These are phyloP conservation scores for Hypercompe scribonia DNA, from an alignment of 2,888 invertebrate species.

Conservation along the genomic window DNA sequence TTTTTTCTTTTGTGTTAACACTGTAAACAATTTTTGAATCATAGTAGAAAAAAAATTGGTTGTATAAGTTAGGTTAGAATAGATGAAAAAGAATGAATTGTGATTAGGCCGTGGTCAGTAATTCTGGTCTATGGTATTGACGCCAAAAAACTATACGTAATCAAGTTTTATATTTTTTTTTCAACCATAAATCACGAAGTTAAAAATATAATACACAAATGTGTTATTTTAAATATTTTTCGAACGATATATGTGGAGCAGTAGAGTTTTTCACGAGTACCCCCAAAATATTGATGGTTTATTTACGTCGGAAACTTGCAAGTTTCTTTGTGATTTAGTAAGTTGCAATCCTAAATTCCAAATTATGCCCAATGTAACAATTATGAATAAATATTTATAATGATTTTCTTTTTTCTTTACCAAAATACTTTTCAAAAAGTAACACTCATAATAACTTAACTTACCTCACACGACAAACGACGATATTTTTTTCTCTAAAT, in stretches of 20 bases:
- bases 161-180: slow-evolving; percentile 28
- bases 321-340: slow-evolving; percentile 48
- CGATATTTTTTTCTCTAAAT: too few species aligned
- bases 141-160: slow-evolving; percentile 31
- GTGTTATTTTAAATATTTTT: slow-evolving; percentile 23
- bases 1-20: slow-evolving; percentile 37
- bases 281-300: slow-evolving; percentile 34
- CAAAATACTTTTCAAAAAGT: background rate
- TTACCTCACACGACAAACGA: background rate
- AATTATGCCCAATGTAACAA: slow-evolving; percentile 83
- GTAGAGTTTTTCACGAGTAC: slow-evolving; percentile 51
- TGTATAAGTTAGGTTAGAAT: slow-evolving; percentile 11
- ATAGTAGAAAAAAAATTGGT: slow-evolving; percentile 7
- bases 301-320: slow-evolving; percentile 37
- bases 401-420: slow-evolving; percentile 61
- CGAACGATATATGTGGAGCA: slow-evolving; percentile 52
- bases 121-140: slow-evolving; percentile 21
- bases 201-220: slow-evolving; percentile 16
- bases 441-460: background rate
- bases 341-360: slow-evolving; percentile 72
- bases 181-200: slow-evolving; percentile 6
- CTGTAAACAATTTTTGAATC: slow-evolving; percentile 29
- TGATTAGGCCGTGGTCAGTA: slow-evolving; percentile 10
- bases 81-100: slow-evolving; percentile 14
- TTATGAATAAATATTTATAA: slow-evolving; percentile 85